Base-by-base conservation (phyloP, 2,113 vertebrate genomes). In the Arenaria interpres region DNA sequence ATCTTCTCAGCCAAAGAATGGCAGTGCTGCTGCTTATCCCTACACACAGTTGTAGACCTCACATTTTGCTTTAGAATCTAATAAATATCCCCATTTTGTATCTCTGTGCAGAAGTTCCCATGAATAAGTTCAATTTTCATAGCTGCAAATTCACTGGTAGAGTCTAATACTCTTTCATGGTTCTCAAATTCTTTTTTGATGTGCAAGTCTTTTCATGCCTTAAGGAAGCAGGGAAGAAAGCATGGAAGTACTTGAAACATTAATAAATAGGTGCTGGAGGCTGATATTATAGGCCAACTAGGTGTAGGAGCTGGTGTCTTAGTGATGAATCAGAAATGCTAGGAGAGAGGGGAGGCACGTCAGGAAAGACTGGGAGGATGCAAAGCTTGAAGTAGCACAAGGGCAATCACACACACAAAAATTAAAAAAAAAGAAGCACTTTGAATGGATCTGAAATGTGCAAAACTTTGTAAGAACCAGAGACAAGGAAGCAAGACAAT, bases 101-200 rank as follows among this genome's bases (percentile, higher is more conserved):
- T 60, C 53, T 71, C 64, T 76, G 21, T 83, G 57, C 57, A 84
- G 79, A 90, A 84, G 48, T 8, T 90, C 46, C 51, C 43, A 71
- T 16, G 32, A 62, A 56, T 87, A 85, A 91, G 59, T 81, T 93
- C 79, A 89, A 68, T 92, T 84, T 90, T 92, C 76, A 73, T 46
- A 81, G 46, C 41, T 67, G 80, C 80, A 90, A 21, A 90, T 95
- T 90, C 93, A 84, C 64, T 77, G 54, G 45, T 62, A 45, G 37
- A 80, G 63, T 90, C 72, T 50, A 93, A 93, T 46, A 71, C 11
- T 30, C 72, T 93, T 93, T 84, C 89, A 95, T 46, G 72, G 86
- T 35, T 93, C 59, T 41, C 77, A 77, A 80, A 80, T 80, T 93
- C 46, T 59, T 90, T 92, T 97, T 89, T 93, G 80, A 97, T 90